Evolutionary conservation across 1,140 invertebrate genomes (phyloP), one percentile per base, ranked within the genome.

Genomic region (Armadillidium nasatum): DNA sequence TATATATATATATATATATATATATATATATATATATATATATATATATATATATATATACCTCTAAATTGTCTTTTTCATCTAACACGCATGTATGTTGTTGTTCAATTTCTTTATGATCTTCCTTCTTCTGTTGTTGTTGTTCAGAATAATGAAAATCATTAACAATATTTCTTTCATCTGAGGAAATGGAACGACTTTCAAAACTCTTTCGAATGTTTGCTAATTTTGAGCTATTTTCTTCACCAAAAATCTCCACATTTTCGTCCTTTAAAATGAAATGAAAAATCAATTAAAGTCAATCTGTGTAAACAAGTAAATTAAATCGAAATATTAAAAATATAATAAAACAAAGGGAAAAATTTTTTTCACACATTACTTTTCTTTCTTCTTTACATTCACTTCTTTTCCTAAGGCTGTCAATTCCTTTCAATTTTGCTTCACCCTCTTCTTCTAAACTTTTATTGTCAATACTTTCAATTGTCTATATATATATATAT

Each of bases 161-260:
- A 33, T 73, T 73, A 22, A 50, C 43, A 33, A 33, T 19, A 3
- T 11, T 67, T 44, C 72, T 67, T 15, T 71, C 74, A 21, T 79
- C 78, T 22, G 69, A 23, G 22, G 78, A 73, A 22, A 72, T 15
- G 0, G 71, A 69, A 7, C 76, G 72, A 4, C 45, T 76, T 43
- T 79, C 78, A 23, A 79, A 79, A 21, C 70, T 68, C 45, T 73
- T 76, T 7, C 78, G 68, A n/a, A 79, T 76, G 15, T 60, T 76
- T 21, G 78, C 78, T 44, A 79, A 13, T 43, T 79, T 79, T 33
- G 75, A 77, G 50, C 46, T 43, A 23, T 50, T 72, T 7, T 79
- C 78, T 13, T 79, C 78, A 60, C 33, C 33, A 33, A 33, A 33
- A 33, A 33, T 33, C 33, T 33, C 33, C 33, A 33, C 33, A 33